These are phyloP conservation scores for Agrenia bidenticulata DNA, from an alignment of 2,888 invertebrate genomes.

Conservation along the genomic window DNA sequence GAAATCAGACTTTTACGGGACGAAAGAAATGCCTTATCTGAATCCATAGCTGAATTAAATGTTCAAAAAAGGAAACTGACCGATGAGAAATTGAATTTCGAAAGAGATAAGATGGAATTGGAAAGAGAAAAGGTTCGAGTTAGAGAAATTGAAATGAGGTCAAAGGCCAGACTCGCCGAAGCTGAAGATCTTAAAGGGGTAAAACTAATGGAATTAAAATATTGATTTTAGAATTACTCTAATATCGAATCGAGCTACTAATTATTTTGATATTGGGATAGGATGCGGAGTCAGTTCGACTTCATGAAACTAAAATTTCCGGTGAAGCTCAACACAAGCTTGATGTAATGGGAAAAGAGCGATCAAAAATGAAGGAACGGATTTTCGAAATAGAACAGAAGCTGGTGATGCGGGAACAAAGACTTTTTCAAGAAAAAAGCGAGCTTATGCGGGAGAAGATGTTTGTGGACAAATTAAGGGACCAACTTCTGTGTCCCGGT, in stretches of 20 bases:
- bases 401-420: constrained; percentile 34
- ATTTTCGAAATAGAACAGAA: constrained; percentile 36
- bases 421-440: constrained; percentile 41
- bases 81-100: constrained; percentile 64
- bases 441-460: constrained; percentile 48
- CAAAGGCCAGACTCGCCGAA: constrained; percentile 39
- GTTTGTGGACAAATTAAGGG: constrained; percentile 45
- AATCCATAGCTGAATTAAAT: constrained; percentile 50
- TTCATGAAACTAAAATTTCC: constrained; percentile 34
- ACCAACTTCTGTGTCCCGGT: constrained; percentile 47
- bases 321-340: constrained; percentile 36
- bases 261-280: too few relatives aligned
- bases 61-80: constrained; percentile 60
- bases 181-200: constrained; percentile 45
- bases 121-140: constrained; percentile 63
- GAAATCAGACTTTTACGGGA: constrained; percentile 47
- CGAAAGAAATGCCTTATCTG: constrained; percentile 45
- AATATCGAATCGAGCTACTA: too few relatives aligned
- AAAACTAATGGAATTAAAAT: too few relatives aligned
- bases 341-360: constrained; percentile 39
- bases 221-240: too few relatives aligned
- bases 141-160: constrained; percentile 40
- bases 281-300: constrained; percentile 43
- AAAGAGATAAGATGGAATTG: constrained; percentile 65
- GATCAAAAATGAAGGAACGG: constrained; percentile 29